Percentiles rank a stretch among this genome's conserved stretches.
phyloP scores from a whole-genome alignment of 2,888 invertebrate genomes.

The Drosophila imparisetae region DNA sequence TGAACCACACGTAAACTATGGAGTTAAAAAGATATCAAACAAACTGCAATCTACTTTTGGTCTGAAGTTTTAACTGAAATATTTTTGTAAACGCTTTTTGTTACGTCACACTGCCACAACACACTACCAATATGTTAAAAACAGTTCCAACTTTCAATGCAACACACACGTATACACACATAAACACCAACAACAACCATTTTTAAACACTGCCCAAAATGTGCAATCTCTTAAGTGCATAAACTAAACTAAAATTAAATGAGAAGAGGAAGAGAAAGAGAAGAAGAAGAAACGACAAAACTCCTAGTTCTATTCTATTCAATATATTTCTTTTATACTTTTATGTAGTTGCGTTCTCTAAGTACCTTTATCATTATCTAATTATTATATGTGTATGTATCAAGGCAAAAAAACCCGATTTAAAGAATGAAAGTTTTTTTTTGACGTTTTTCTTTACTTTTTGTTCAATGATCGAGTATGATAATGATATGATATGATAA shows the following conservation, averaged over 20 bases:
- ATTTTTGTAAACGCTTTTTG: slow-evolving; percentile 56
- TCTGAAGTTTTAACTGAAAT: slow-evolving; percentile 51
- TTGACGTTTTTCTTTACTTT: slow-evolving; percentile 46
- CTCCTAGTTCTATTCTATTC: slow-evolving; percentile 66
- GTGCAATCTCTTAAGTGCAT: slow-evolving; percentile 76
- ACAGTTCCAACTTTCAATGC: slow-evolving; percentile 63
- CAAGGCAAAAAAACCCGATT: slow-evolving; percentile 12
- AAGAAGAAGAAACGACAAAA: slow-evolving; percentile 45
- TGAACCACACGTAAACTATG: slow-evolving; percentile 8
- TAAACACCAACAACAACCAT: slow-evolving; percentile 38
- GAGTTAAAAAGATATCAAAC: slow-evolving; percentile 16
- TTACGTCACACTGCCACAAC: slow-evolving; percentile 69
- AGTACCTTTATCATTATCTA: slow-evolving; percentile 72
- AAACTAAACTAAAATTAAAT: slow-evolving; percentile 52
- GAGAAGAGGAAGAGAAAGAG: slow-evolving; percentile 24
- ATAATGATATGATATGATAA: slow-evolving; percentile 48
- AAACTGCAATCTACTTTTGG: slow-evolving; percentile 45
- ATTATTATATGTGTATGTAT: slow-evolving; percentile 52
- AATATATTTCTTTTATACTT: slow-evolving; percentile 59
- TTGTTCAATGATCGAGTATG: slow-evolving; percentile 59
- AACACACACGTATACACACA: slow-evolving; percentile 24
- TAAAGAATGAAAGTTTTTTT: slow-evolving; percentile 35
- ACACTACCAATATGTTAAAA: slow-evolving; percentile 39
- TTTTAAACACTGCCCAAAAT: slow-evolving; percentile 77
- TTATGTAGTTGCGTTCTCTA: slow-evolving; percentile 75